A percentile compares a stretch with the other conserved stretches of the same genome.
These are phyloP conservation scores for Drosophila ficusphila DNA, from an alignment of 1,140 invertebrate species.

Conservation along the genomic window DNA sequence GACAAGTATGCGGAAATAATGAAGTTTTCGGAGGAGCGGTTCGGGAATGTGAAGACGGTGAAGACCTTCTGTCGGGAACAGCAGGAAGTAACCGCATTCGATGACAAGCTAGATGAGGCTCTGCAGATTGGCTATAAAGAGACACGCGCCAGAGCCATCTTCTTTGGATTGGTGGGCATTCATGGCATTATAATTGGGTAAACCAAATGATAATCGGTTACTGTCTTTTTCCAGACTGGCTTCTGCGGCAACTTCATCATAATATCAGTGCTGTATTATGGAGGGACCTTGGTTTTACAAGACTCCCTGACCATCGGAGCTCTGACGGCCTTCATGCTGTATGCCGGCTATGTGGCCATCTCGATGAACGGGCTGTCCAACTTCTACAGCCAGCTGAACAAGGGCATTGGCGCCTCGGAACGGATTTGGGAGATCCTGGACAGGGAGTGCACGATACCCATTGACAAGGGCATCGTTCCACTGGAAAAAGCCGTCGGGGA, in stretches of 20 bases:
- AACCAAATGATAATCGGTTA: neutral
- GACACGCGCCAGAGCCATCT: constrained; percentile 93
- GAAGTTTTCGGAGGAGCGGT: constrained; percentile 95
- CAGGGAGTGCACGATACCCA: constrained; percentile 90
- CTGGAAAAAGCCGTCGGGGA: constrained; percentile 71
- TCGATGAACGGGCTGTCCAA: constrained; percentile 93
- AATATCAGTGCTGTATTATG: constrained; percentile 96
- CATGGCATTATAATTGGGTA: neutral
- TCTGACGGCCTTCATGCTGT: constrained; percentile 95
- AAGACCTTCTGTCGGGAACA: constrained; percentile 95
- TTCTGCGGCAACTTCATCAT: constrained; percentile 96
- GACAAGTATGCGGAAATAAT: constrained; percentile 93
- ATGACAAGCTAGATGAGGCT: constrained; percentile 89
- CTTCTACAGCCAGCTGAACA: constrained; percentile 97
- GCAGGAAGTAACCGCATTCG: constrained; percentile 90
- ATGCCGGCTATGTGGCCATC: constrained; percentile 96
- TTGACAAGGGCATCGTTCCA: constrained; percentile 85
- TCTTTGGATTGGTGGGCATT: constrained; percentile 92
- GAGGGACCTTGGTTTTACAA: constrained; percentile 93
- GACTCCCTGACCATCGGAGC: constrained; percentile 94
- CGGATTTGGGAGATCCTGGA: constrained; percentile 96
- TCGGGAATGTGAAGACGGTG: constrained; percentile 97
- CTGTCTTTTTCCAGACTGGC: constrained; percentile 90
- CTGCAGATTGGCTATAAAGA: constrained; percentile 94
- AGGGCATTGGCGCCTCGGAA: constrained; percentile 94